These are phyloP conservation scores for Cancer borealis DNA, from an alignment of 2,888 invertebrate genomes.

Conservation along the genomic window DNA sequence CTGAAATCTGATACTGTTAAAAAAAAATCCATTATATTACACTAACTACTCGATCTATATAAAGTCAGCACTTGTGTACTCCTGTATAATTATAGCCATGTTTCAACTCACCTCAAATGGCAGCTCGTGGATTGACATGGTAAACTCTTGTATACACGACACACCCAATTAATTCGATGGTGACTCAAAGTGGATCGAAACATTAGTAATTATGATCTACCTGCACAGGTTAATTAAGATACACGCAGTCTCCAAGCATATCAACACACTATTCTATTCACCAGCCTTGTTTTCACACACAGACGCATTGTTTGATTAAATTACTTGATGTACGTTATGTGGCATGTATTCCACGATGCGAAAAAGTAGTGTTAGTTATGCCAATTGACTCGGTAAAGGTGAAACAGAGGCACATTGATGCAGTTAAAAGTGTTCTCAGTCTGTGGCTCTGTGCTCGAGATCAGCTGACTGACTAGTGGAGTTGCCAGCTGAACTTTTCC, in stretches of 20 bases:
- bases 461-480: background rate
- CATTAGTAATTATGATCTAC: background rate
- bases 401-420: too few species aligned
- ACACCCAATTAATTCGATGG: background rate
- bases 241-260: background rate
- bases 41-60: too few species aligned
- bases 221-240: background rate
- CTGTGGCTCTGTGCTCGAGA: too few species aligned
- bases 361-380: too few species aligned
- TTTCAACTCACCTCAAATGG: slow-evolving; percentile 24
- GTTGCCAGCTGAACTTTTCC: background rate
- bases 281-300: too few species aligned
- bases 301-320: too few species aligned
- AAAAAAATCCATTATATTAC: too few species aligned
- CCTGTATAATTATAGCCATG: background rate
- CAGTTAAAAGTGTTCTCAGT: background rate
- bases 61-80: too few species aligned
- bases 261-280: background rate
- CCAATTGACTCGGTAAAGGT: too few species aligned
- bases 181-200: background rate
- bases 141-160: background rate
- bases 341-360: too few species aligned
- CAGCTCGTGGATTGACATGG: background rate
- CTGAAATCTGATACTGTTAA: too few species aligned
- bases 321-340: too few species aligned